A percentile compares a stretch with the other conserved stretches of the same genome.
phyloP scores from a whole-genome alignment of 2,888 invertebrate species.

The Drosophila macrospina region DNA sequence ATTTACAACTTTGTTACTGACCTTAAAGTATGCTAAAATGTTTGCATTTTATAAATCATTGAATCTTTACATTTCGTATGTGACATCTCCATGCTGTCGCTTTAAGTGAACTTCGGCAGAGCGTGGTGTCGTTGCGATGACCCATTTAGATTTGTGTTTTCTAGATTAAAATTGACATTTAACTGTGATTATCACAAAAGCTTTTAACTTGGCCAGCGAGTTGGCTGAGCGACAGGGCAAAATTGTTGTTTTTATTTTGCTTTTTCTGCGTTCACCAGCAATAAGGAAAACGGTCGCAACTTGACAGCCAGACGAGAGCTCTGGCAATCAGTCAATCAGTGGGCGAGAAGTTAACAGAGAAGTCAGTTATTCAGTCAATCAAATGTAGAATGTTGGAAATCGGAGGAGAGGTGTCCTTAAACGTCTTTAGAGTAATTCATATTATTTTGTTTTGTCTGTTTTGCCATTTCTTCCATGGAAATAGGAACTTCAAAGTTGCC shows the following conservation, averaged over 20 bases:
- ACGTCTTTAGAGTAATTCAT: conserved; percentile 38
- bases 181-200: conserved; percentile 68
- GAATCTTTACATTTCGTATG: neutral
- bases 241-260: conserved; percentile 29
- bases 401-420: conserved; percentile 38
- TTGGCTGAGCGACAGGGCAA: conserved; percentile 18
- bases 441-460: conserved; percentile 38
- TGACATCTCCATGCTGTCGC: neutral
- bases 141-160: conserved; percentile 18
- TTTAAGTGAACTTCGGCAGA: neutral
- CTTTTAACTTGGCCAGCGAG: conserved; percentile 52
- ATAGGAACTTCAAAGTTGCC: conserved; percentile 57
- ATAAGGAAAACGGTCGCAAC: conserved; percentile 12
- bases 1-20: too few species aligned
- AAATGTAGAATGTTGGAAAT: conserved; percentile 48
- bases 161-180: conserved; percentile 72
- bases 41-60: neutral
- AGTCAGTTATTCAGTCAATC: conserved; percentile 59
- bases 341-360: conserved; percentile 27
- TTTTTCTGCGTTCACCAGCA: conserved; percentile 22
- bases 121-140: conserved; percentile 4
- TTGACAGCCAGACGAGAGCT: conserved; percentile 28
- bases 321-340: conserved; percentile 64
- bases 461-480: conserved; percentile 11
- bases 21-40: neutral